A percentile compares a stretch with the other conserved stretches of the same genome.
These are phyloP conservation scores for Microcebus lehilahytsara DNA, from an alignment of 2,113 vertebrate species.

Conservation along the genomic window DNA sequence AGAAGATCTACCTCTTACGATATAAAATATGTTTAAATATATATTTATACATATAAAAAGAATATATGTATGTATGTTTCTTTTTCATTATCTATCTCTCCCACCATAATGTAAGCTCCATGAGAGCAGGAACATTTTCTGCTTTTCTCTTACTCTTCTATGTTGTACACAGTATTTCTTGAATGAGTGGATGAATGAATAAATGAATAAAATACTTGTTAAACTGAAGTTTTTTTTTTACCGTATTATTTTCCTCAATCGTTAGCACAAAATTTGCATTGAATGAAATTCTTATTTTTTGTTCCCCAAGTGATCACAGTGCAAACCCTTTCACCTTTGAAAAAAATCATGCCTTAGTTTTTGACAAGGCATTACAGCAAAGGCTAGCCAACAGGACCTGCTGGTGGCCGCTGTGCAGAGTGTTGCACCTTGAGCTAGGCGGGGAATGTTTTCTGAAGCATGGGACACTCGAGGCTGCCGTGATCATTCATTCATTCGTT, in stretches of 20 bases:
- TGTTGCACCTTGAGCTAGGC: background rate
- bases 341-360: background rate
- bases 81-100: background rate
- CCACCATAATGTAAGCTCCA: background rate
- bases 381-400: background rate
- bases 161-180: background rate
- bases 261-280: background rate
- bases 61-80: no score
- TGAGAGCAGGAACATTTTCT: background rate
- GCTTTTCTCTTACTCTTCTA: background rate
- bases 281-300: background rate
- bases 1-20: no score
- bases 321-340: background rate
- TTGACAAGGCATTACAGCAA: background rate
- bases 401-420: background rate
- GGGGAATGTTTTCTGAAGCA: background rate
- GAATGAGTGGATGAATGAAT: background rate
- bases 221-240: background rate
- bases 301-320: background rate
- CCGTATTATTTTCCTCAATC: background rate
- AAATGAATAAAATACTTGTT: background rate
- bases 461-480: background rate
- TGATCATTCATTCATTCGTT: background rate
- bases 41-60: background rate
- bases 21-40: background rate